Evolutionary conservation across 2,888 invertebrate species (phyloP), one percentile per base, ranked within the genome.

Genomic region (Bruchidius siliquastri): DNA sequence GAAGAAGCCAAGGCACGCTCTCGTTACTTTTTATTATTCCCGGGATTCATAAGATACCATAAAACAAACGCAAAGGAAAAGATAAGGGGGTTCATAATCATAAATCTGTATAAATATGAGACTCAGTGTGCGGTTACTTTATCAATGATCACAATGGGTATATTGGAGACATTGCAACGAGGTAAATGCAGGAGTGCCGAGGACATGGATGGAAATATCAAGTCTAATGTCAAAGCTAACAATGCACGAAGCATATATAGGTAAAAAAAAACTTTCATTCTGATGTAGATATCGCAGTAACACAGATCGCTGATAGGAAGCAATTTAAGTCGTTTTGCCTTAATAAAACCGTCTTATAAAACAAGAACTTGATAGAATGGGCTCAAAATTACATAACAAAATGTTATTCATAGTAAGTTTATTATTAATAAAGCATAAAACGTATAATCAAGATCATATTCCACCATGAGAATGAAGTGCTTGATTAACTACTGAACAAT

Each of bases 1-100:
- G 49, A 49, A 49, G 49, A 49, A 49, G 49, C 49, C 49, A 49
- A 78, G 79, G 82, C 83, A 82, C 83, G 85, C 82, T 85, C 85
- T 85, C 85, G 84, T 85, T 85, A 85, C 82, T 84, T 85, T 85
- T 85, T 85, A 85, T 85, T 83, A 83, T 84, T 84, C 84, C 82
- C 78, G 80, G 84, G 85, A 85, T 83, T 84, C 84, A 83, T 82
- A 82, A 80, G 79, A 79, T 79, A 71, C 80, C 78, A 80, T 81
- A 81, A 81, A 81, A 79, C 80, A 81, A 81, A 80, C 78, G 77
- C 79, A 13, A 49, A 80, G 80, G 81, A 81, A 82, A 49, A 49
- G 77, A 78, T 81, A 49, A 75, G 74, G 74, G 74, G 77, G 79
- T 80, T 81, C 79, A 82, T 80, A 80, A 81, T 82, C 81, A 82